Conservation (phyloP, 1,140 invertebrate species). For the Hyles euphorbiae region DNA sequence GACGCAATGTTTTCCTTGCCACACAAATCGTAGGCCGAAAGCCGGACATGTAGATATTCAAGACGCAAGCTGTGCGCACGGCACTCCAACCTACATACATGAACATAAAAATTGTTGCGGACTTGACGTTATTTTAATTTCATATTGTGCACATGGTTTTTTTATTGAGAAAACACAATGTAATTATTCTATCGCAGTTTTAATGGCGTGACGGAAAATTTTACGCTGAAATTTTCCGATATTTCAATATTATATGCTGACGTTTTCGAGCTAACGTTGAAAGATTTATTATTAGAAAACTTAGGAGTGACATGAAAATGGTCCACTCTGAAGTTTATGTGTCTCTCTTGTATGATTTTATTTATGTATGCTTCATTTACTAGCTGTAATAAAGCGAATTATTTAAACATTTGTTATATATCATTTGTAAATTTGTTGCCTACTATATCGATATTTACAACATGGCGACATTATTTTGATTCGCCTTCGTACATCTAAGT, state of each 20-base stretch:
- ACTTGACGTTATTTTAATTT: constrained; percentile 44
- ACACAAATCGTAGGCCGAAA: constrained; percentile 50
- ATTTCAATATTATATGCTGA: background rate
- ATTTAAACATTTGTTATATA: background rate
- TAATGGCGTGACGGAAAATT: constrained; percentile 5
- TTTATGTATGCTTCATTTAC: background rate
- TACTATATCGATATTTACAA: constrained; percentile 9
- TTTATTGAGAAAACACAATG: constrained; percentile 15
- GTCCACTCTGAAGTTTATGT: no score
- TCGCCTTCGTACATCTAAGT: constrained; percentile 55
- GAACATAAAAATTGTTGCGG: constrained; percentile 51
- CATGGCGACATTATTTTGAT: constrained; percentile 39
- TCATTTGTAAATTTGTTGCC: background rate
- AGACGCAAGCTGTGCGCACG: constrained; percentile 61
- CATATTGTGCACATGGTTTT: constrained; percentile 24
- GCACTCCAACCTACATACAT: constrained; percentile 64
- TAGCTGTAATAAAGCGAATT: background rate
- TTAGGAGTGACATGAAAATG: no score
- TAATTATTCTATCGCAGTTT: constrained; percentile 8
- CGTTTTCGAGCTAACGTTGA: background rate
- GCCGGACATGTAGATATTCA: constrained; percentile 50
- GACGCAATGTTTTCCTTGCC: constrained; percentile 59
- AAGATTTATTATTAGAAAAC: no score
- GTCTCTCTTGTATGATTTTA: no score
- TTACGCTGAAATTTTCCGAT: background rate